Base-by-base conservation (phyloP, 2,113 vertebrate species). In the Jacana jacana region DNA sequence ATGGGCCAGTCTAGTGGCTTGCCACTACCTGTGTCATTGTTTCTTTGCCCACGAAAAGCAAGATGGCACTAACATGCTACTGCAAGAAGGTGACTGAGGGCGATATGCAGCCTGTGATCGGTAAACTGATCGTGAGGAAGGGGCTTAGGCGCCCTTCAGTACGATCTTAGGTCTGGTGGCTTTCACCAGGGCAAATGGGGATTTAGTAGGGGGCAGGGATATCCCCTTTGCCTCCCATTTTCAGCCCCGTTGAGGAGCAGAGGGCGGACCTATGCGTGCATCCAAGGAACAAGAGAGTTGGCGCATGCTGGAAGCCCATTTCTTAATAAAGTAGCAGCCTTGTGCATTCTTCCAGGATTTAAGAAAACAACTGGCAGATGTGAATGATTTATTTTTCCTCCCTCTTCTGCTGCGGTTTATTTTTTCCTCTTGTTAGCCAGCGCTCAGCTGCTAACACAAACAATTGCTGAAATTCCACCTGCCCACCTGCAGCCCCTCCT, bases 331-430 rank as follows among this genome's bases (percentile, higher is more conserved):
- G 93, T 55, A 79, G 76, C 91, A 71, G 85, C 81, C 89, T 65
- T 28, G 54, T 11, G 63, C 70, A 16, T 70, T 73, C 68, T 79
- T 71, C 63, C 92, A 68, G 64, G 69, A 76, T 81, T 75, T 68
- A 81, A 71, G 90, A 93, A 85, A 91, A 78, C 89, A 92, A 77
- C 63, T 10, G 86, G 88, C 94, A 94, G 93, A 96, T 91, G 95
- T n/a, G 81, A 72, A 51, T 16, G 85, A 88, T 96, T 91, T 91
- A 40, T 81, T 93, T 93, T 89, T 92, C 93, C 88, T 94, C 65
- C 83, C 84, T 72, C 78, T 91, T 84, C 61, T 75, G 48, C 92
- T 87, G 70, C 83, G 87, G 89, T 89, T 95, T 73, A 71, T 77
- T 95, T 93, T 75, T 77, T 55, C 86, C 93, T 81, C 94, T 90